phyloP scores from a whole-genome alignment of 2,113 vertebrate species.

The Thalassarche chlororhynchos region DNA sequence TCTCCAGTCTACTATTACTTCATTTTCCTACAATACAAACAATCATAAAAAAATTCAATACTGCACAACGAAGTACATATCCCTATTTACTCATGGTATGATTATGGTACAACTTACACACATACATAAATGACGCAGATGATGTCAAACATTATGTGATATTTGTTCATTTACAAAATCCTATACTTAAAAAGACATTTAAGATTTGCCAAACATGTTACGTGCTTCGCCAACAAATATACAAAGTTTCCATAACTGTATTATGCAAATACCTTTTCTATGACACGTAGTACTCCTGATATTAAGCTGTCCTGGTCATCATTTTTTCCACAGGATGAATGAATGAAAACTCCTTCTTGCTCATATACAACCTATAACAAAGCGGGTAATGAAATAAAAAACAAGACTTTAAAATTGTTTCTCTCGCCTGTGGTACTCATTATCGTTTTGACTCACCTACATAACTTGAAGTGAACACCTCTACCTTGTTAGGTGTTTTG shows the following conservation, averaged over 20 bases:
- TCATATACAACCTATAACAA: conserved; percentile 87
- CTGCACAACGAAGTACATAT: not conserved
- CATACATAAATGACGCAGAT: not conserved
- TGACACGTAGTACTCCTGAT: conserved; percentile 85
- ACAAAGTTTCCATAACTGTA: not conserved
- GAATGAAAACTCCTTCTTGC: conserved; percentile 93
- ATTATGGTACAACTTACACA: not conserved
- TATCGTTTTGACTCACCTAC: not conserved
- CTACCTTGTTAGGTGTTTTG: not conserved
- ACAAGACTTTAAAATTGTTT: not conserved
- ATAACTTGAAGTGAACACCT: not conserved
- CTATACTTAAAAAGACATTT: not conserved
- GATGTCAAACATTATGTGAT: not conserved
- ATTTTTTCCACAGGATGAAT: conserved; percentile 82
- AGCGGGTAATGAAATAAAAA: not conserved
- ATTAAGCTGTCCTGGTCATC: conserved; percentile 87
- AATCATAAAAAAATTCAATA: not conserved
- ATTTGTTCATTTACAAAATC: not conserved
- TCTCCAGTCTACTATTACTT: conserved; percentile 90
- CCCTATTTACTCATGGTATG: not conserved
- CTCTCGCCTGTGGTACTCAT: not conserved
- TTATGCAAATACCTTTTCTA: conserved; percentile 87
- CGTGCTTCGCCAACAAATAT: not conserved
- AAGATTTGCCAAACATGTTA: not conserved
- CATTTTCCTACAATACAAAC: conserved; percentile 82